These are phyloP conservation scores for Crossaster papposus DNA, from an alignment of 53 echinoderm and acorn worm genomes.

Conservation along the genomic window DNA sequence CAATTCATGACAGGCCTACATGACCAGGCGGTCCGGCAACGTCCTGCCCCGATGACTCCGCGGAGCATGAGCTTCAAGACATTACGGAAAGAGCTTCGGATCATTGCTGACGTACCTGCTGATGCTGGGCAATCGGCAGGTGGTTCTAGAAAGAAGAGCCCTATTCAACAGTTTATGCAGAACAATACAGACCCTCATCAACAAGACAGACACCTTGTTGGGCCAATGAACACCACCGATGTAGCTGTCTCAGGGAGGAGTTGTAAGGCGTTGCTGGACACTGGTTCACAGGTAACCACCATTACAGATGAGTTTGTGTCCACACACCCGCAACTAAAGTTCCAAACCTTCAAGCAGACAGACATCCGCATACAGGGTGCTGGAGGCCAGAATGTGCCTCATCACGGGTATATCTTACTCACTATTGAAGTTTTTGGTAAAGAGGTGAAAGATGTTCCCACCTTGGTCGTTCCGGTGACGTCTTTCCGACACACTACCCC, in stretches of 20 bases:
- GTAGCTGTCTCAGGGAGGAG: not conserved
- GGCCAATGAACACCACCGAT: not conserved
- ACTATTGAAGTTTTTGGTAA: conserved; percentile 7
- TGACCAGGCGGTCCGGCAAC: not conserved
- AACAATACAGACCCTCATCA: not conserved
- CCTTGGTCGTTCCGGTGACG: not conserved
- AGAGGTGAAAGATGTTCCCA: not conserved
- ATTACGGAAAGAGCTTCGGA: not conserved
- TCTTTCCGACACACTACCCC: too few relatives aligned
- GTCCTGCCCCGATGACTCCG: conserved; percentile 43
- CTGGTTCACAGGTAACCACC: conserved; percentile 19
- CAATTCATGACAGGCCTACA: conserved; percentile 35
- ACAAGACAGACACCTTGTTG: not conserved
- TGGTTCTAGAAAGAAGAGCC: not conserved
- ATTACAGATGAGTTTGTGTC: conserved; percentile 4
- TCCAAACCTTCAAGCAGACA: not conserved
- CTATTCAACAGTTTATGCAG: not conserved
- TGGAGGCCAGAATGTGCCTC: conserved; percentile 50
- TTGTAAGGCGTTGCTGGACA: not conserved
- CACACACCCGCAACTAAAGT: not conserved
- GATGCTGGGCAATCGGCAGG: conserved; percentile 21
- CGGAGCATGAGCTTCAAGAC: conserved; percentile 18
- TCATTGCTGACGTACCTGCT: conserved; percentile 14
- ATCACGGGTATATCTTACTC: conserved; percentile 31
- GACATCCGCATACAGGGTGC: conserved; percentile 33